Evolutionary conservation across 2,888 invertebrate genomes (phyloP).

Genomic region (Phrixothrix hirtus): DNA sequence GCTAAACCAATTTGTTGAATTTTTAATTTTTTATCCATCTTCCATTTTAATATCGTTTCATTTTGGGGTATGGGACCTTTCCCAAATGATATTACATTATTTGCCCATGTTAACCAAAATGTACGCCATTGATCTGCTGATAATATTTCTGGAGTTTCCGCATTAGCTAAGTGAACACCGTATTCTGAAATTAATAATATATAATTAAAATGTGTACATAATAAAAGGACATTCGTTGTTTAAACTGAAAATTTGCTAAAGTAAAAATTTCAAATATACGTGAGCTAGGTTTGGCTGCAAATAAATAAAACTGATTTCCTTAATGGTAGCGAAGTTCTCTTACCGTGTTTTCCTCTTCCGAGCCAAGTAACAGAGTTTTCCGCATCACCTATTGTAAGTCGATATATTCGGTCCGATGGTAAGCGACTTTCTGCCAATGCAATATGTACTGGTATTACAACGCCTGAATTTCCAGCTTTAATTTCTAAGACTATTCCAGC

Average conservation of each 20-base stretch:
- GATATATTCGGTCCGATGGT: constrained; percentile 64
- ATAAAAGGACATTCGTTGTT: no score
- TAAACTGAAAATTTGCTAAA: no score
- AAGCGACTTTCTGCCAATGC: constrained; percentile 62
- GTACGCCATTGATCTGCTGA: constrained; percentile 64
- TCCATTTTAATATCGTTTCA: constrained; percentile 64
- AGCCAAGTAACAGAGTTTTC: constrained; percentile 64
- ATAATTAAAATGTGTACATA: no score
- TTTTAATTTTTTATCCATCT: constrained; percentile 63
- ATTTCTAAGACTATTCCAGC: constrained; percentile 67
- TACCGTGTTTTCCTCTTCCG: constrained; percentile 68
- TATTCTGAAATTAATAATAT: constrained; percentile 58
- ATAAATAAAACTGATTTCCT: no score
- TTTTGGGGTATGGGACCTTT: constrained; percentile 62
- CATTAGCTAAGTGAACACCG: constrained; percentile 64
- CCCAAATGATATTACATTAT: constrained; percentile 62
- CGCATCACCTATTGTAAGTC: constrained; percentile 64
- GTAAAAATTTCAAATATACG: no score
- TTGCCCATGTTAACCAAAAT: constrained; percentile 72
- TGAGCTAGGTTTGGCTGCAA: no score
- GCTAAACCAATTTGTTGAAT: constrained; percentile 67
- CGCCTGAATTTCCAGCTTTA: constrained; percentile 58
- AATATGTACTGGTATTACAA: constrained; percentile 59
- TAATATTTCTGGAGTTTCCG: constrained; percentile 62
- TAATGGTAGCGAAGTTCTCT: no score